phyloP scores from a whole-genome alignment of 2,113 vertebrate genomes.

The human region GRCh38 chr11:110727501-110728000 shows the following conservation, averaged over 20 bases:
- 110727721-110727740: not conserved
- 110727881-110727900: not conserved
- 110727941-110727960: not conserved
- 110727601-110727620: not conserved
- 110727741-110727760: not conserved
- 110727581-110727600: not conserved
- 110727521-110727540: not conserved
- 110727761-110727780: not conserved
- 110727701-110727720: not conserved
- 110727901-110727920: not conserved
- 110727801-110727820: not conserved
- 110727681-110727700: not conserved
- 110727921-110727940: not conserved
- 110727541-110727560: not conserved
- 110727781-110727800: not conserved
- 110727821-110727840: not conserved
- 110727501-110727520: not conserved
- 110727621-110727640: not conserved
- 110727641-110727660: not conserved
- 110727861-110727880: not conserved
- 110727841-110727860: not conserved
- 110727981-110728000: not conserved
- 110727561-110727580: not conserved
- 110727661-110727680: not conserved
- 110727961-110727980: not conserved